Conservation (phyloP, 2,888 invertebrate genomes). For the Palloptera scutellata region DNA sequence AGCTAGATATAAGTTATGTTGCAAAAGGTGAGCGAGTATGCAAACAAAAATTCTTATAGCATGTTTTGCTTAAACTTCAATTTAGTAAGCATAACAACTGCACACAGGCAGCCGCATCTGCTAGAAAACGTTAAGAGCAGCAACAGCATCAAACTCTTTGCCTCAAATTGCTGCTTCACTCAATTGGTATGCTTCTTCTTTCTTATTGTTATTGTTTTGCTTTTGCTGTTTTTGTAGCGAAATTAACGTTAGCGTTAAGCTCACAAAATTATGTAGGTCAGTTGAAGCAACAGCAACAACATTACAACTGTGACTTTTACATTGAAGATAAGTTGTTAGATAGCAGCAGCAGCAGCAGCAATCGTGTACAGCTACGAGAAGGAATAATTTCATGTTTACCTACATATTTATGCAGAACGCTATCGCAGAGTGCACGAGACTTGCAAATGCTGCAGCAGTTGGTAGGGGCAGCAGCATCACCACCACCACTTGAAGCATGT, state of each 20-base stretch:
- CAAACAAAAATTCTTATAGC: neutral
- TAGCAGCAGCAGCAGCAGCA: conserved; percentile 12
- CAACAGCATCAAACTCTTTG: too few relatives aligned
- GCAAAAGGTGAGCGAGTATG: conserved; percentile 2
- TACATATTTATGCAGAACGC: neutral
- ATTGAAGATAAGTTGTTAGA: conserved; percentile 15
- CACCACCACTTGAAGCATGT: too few relatives aligned
- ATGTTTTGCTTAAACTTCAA: too few relatives aligned
- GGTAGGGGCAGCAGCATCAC: neutral
- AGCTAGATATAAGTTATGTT: neutral
- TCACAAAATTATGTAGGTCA: conserved; percentile 37
- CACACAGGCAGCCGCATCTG: conserved; percentile 31
- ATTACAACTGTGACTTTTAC: conserved; percentile 17
- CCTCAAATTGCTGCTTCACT: too few relatives aligned
- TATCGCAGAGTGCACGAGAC: neutral
- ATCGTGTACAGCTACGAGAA: neutral
- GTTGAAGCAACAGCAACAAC: conserved; percentile 22
- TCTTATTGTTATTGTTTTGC: neutral
- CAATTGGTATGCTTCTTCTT: too few relatives aligned
- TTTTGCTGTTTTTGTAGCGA: neutral
- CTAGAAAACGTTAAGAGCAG: neutral
- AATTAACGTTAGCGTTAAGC: conserved; percentile 18
- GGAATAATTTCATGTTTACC: too few relatives aligned
- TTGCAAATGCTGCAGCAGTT: neutral
- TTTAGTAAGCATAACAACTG: conserved; percentile 2